phyloP scores from a whole-genome alignment of 1,140 invertebrate species.

The Drosophila simulans region DNA sequence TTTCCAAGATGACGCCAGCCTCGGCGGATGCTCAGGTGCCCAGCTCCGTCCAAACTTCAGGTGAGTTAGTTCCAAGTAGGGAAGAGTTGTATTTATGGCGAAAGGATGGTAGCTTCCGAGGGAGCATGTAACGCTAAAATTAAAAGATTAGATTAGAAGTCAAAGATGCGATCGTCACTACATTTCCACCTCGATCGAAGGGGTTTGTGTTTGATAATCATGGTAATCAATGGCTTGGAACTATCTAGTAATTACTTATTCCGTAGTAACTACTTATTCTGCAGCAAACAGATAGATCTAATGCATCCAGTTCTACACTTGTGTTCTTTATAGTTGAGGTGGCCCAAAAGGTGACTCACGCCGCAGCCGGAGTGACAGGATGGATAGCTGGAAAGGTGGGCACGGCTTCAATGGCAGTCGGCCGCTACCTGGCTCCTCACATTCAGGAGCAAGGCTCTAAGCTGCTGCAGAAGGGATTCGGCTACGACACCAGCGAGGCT shows the following conservation, averaged over 20 bases:
- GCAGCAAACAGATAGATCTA: too few relatives aligned
- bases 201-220: too few relatives aligned
- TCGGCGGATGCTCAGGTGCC: conserved; percentile 84
- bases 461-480: conserved; percentile 86
- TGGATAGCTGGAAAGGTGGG: conserved; percentile 88
- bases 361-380: conserved; percentile 87
- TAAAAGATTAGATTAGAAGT: neutral
- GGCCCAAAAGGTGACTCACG: conserved; percentile 87
- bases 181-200: too few relatives aligned
- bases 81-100: too few relatives aligned
- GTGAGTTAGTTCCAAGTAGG: neutral
- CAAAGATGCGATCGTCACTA: too few relatives aligned
- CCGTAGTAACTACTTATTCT: too few relatives aligned
- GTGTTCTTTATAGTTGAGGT: conserved; percentile 84
- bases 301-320: neutral
- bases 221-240: too few relatives aligned
- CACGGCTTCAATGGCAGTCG: conserved; percentile 87
- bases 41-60: conserved; percentile 85
- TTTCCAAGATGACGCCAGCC: conserved; percentile 86
- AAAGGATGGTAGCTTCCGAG: too few relatives aligned
- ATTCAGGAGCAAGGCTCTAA: conserved; percentile 87
- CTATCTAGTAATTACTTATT: too few relatives aligned
- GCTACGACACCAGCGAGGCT: conserved; percentile 86
- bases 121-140: neutral
- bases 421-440: conserved; percentile 88